Evolutionary conservation across 2,888 invertebrate species (phyloP).

Genomic region (Drosophila merina): DNA sequence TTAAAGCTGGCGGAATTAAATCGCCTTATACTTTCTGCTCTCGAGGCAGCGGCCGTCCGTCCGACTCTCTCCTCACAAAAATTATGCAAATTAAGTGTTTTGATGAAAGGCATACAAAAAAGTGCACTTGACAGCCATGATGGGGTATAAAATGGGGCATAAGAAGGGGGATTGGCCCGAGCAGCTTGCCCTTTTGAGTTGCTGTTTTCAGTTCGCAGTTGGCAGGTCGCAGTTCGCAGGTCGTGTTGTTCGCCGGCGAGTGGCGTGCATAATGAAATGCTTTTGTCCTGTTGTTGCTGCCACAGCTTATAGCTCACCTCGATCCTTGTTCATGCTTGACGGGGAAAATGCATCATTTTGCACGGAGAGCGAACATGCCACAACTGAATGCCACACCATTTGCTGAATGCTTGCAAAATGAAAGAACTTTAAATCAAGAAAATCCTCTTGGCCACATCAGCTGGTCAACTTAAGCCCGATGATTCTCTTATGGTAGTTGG

Average conservation of each 20-base stretch:
- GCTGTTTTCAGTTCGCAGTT: slow-evolving; percentile 28
- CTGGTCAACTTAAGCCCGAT: slow-evolving; percentile 23
- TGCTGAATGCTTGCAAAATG: background rate
- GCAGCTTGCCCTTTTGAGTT: slow-evolving; percentile 46
- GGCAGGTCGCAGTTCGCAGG: too few species aligned
- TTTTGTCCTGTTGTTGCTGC: slow-evolving; percentile 39
- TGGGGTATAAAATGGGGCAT: slow-evolving; percentile 34
- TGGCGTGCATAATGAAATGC: slow-evolving; percentile 47
- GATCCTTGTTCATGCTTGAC: slow-evolving; percentile 15
- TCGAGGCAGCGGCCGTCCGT: slow-evolving; percentile 8
- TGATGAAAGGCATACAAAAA: slow-evolving; percentile 71
- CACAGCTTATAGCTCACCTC: slow-evolving; percentile 28
- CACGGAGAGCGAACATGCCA: slow-evolving; percentile 8
- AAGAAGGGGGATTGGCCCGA: slow-evolving; percentile 27
- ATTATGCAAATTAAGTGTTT: slow-evolving; percentile 78
- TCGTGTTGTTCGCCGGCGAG: slow-evolving; percentile 29
- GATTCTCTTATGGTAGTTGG: slow-evolving; percentile 15
- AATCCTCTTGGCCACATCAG: slow-evolving; percentile 10
- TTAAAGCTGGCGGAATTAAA: slow-evolving; percentile 73
- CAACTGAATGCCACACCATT: too few species aligned
- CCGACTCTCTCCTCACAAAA: slow-evolving; percentile 60
- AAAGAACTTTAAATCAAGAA: background rate
- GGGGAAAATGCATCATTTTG: slow-evolving; percentile 22
- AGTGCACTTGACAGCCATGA: slow-evolving; percentile 59
- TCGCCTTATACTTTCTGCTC: slow-evolving; percentile 35